Evolutionary conservation across 2,113 vertebrate species (phyloP).

Genomic region (Apeltes quadracus): DNA sequence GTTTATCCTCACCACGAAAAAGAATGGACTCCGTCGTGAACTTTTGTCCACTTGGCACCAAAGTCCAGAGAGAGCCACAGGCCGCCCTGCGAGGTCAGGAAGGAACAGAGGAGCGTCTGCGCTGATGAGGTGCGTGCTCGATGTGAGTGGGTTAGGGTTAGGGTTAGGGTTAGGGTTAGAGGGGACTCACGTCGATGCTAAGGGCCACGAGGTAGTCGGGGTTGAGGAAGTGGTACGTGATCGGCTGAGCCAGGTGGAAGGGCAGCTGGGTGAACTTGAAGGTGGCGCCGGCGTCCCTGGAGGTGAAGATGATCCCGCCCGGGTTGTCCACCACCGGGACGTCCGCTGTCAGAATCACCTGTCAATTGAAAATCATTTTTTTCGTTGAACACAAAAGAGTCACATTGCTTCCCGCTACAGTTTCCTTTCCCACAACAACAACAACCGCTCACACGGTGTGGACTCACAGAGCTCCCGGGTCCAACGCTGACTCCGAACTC

Average conservation of each 20-base stretch:
- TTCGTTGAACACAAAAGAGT: background rate
- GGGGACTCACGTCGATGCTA: constrained; percentile 78
- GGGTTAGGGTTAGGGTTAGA: too few species aligned
- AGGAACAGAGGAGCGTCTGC: constrained; percentile 41
- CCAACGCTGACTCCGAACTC: constrained; percentile 83
- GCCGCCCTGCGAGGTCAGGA: constrained; percentile 65
- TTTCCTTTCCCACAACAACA: background rate
- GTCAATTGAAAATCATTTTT: too few species aligned
- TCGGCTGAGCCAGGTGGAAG: constrained; percentile 80
- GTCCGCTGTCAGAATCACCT: constrained; percentile 83
- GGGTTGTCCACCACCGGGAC: constrained; percentile 56
- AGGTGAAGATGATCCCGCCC: constrained; percentile 81
- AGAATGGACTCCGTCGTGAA: constrained; percentile 80
- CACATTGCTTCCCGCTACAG: too few species aligned
- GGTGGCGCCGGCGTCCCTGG: constrained; percentile 76
- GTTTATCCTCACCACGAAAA: constrained; percentile 81
- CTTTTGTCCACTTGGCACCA: constrained; percentile 78
- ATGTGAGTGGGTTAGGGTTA: too few species aligned
- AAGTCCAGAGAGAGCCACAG: constrained; percentile 84
- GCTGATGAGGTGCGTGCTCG: too few species aligned
- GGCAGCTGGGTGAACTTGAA: constrained; percentile 78
- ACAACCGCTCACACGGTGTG: background rate
- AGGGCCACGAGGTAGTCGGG: constrained; percentile 77
- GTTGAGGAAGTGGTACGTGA: constrained; percentile 80
- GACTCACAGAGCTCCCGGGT: constrained; percentile 79